Evolutionary conservation across 2,113 vertebrate genomes (phyloP).

Genomic region (Leiothrix lutea): DNA sequence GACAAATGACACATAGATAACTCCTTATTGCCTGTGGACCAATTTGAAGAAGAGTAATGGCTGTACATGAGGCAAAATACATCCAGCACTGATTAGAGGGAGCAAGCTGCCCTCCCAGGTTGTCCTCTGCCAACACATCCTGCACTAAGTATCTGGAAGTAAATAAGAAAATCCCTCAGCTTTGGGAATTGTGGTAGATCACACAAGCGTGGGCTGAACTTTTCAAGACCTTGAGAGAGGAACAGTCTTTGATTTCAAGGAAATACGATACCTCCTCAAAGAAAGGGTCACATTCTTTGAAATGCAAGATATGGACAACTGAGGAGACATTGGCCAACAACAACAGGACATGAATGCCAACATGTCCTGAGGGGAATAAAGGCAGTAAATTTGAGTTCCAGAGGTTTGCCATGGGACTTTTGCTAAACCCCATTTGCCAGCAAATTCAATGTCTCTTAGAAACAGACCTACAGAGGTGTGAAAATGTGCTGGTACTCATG

Average conservation of each 20-base stretch:
- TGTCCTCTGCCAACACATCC: background rate
- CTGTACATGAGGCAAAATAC: background rate
- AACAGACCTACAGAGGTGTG: background rate
- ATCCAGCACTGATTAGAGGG: background rate
- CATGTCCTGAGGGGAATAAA: background rate
- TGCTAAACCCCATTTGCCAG: background rate
- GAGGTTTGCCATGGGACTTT: background rate
- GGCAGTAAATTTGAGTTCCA: background rate
- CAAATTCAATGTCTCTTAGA: background rate
- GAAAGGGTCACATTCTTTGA: conserved; percentile 35
- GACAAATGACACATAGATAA: background rate
- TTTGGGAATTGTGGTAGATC: background rate
- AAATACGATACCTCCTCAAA: conserved; percentile 28
- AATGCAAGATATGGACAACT: background rate
- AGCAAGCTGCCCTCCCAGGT: background rate
- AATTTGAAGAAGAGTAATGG: background rate
- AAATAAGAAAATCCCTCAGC: background rate
- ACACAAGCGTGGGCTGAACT: background rate
- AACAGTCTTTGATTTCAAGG: conserved; percentile 30
- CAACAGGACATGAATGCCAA: conserved; percentile 20
- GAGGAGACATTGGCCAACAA: conserved; percentile 1
- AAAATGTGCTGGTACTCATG: background rate
- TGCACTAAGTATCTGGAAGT: background rate
- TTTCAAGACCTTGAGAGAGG: conserved; percentile 11
- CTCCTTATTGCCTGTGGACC: background rate